Base-by-base conservation (phyloP, 2,888 invertebrate genomes). In the Eucriotettix oculatus region DNA sequence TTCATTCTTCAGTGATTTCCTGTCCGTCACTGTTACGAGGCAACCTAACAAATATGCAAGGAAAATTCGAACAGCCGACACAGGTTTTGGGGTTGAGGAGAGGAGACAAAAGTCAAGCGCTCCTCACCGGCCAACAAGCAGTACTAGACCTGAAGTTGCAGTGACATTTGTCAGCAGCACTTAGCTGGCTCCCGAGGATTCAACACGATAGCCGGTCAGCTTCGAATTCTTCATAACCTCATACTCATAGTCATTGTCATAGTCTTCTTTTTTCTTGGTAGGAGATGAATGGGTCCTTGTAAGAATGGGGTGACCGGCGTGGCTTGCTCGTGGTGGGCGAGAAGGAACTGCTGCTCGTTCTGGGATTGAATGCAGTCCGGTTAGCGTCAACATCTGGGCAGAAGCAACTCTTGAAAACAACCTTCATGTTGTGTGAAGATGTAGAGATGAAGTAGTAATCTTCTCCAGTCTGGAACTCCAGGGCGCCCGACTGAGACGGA, bases 181-280 rank as follows among this genome's bases (percentile, higher is more conserved):
- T 56, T 41, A 12, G 52, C 52, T 52, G 52, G 42, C 16, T n/a
- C 56, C 60, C 16, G 40, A n/a, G 54, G 59, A 16, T 53, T 54
- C 43, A 9, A 61, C 68, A 52, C 79, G 79, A 69, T 81, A 84
- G 72, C 88, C 86, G 61, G 90, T 90, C 71, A 93, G 76, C 78
- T 90, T 90, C 76, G 92, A 92, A 73, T 91, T 92, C 78, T 92
- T 93, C 69, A 91, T 89, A 68, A 92, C 91, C 75, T 93, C 92
- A 75, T 92, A 93, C 63, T 88, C 90, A 74, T 88, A 84, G n/a
- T 55, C 40, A 73, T 90, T 90, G 71, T 89, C 90, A 71, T 88
- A 88, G 73, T 87, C 87, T 78, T 87, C 89, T 69, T 76, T 75
- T 71, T 79, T 79, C 76, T 88, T 88, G 68, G 85, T 85, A 68